A percentile compares a stretch with the other conserved stretches of the same genome.
These are phyloP conservation scores for Pteropus alecto DNA, from an alignment of 2,113 vertebrate genomes.

Conservation along the genomic window DNA sequence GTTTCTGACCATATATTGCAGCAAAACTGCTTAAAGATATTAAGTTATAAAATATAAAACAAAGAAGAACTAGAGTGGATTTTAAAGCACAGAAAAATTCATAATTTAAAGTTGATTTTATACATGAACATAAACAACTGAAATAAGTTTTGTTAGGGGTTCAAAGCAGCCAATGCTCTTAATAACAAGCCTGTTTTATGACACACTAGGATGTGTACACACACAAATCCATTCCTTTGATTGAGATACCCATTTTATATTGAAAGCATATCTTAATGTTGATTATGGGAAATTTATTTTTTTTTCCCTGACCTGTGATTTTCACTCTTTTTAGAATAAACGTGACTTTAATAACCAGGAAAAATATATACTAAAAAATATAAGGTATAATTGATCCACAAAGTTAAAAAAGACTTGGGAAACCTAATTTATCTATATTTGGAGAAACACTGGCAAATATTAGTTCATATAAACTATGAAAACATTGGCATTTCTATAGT, in stretches of 20 bases:
- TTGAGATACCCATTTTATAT: background rate
- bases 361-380: background rate
- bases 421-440: conserved; percentile 37
- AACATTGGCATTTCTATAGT: background rate
- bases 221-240: background rate
- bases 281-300: background rate
- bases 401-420: background rate
- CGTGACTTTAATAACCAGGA: background rate
- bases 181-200: background rate
- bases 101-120: background rate
- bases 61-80: background rate
- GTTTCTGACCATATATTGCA: background rate
- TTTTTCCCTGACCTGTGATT: background rate
- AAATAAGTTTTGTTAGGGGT: background rate
- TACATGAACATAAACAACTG: background rate
- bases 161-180: background rate
- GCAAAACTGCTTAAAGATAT: background rate
- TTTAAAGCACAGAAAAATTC: background rate
- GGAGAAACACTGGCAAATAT: background rate
- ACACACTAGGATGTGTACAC: background rate
- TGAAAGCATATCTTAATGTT: background rate
- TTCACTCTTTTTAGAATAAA: background rate
- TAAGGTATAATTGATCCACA: background rate
- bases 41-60: conserved; percentile 11
- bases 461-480: background rate